These are phyloP conservation scores for Dascyllus trimaculatus DNA, from an alignment of 2,113 vertebrate species.

Conservation along the genomic window DNA sequence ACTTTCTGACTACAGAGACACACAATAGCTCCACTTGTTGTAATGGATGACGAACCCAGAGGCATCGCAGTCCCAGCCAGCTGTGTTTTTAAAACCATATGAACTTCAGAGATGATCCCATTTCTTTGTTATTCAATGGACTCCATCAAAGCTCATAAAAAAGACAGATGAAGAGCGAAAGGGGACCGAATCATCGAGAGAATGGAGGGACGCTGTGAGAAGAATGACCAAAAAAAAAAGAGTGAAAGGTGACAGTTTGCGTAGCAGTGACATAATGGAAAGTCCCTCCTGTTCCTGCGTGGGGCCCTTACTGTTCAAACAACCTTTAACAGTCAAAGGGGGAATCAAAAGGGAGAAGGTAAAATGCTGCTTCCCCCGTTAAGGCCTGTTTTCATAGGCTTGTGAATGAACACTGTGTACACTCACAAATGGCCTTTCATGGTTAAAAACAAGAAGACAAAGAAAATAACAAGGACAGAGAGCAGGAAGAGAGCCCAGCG, in stretches of 20 bases:
- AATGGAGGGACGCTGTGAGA: conserved; percentile 12
- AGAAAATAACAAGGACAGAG: conserved; percentile 26
- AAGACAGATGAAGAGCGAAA: neutral
- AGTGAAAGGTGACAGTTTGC: conserved; percentile 38
- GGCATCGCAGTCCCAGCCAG: neutral
- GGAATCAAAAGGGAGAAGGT: conserved; percentile 51
- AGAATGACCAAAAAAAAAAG: neutral
- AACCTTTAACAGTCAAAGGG: conserved; percentile 49
- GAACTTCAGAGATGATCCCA: neutral
- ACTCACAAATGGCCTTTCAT: conserved; percentile 33
- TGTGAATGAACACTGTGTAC: conserved; percentile 40
- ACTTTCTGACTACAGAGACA: neutral
- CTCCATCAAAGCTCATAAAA: conserved; percentile 1
- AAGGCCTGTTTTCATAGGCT: conserved; percentile 45
- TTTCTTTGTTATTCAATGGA: conserved; percentile 17
- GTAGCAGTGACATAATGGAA: conserved; percentile 15
- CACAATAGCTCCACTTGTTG: conserved; percentile 26
- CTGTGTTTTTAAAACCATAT: no score
- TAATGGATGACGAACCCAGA: conserved; percentile 9
- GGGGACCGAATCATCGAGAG: neutral
- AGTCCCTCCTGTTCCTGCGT: conserved; percentile 27
- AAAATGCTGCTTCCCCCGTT: conserved; percentile 38
- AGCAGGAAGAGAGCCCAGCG: conserved; percentile 29
- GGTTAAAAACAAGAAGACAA: conserved; percentile 45
- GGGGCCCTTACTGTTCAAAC: conserved; percentile 55